Conservation (phyloP, 1,140 invertebrate species). For the Drosophila orena region DNA sequence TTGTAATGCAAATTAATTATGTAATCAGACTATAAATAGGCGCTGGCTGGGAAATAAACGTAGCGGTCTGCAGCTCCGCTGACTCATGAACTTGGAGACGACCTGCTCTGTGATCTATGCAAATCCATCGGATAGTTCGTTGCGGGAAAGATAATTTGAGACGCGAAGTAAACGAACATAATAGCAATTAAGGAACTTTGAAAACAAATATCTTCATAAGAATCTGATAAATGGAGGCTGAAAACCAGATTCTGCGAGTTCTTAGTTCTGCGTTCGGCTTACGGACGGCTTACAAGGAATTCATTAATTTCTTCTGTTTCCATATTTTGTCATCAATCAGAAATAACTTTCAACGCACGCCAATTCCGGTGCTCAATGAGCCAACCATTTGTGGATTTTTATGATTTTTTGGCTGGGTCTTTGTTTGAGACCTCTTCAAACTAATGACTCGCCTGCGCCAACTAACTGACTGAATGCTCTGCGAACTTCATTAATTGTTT, state of each 20-base stretch:
- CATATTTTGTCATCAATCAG: slow-evolving; percentile 82
- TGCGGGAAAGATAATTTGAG: slow-evolving; percentile 45
- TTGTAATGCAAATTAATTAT: slow-evolving; percentile 75
- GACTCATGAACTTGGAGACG: slow-evolving; percentile 49
- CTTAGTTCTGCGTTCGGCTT: slow-evolving; percentile 39
- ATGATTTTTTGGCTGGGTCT: slow-evolving; percentile 25
- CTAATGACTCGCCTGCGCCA: slow-evolving; percentile 58
- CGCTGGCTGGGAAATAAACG: slow-evolving; percentile 45
- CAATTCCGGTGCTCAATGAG: slow-evolving; percentile 68
- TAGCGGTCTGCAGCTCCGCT: slow-evolving; percentile 34
- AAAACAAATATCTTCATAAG: slow-evolving; percentile 72
- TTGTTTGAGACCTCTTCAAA: slow-evolving; percentile 10
- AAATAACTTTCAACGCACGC: slow-evolving; percentile 83
- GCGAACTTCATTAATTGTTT: slow-evolving; percentile 78
- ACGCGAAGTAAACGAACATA: slow-evolving; percentile 71
- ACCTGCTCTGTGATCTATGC: slow-evolving; percentile 47
- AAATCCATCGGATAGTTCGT: slow-evolving; percentile 62
- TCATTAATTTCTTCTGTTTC: slow-evolving; percentile 71
- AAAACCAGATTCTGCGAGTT: slow-evolving; percentile 64
- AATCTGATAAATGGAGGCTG: slow-evolving; percentile 64
- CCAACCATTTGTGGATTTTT: slow-evolving; percentile 38
- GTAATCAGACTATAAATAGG: slow-evolving; percentile 73
- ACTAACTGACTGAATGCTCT: slow-evolving; percentile 49
- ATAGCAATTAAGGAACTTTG: slow-evolving; percentile 70
- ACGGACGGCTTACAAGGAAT: slow-evolving; percentile 72